phyloP scores from a whole-genome alignment of 2,797 vertebrate genomes.

The Rhinophrynus dorsalis region DNA sequence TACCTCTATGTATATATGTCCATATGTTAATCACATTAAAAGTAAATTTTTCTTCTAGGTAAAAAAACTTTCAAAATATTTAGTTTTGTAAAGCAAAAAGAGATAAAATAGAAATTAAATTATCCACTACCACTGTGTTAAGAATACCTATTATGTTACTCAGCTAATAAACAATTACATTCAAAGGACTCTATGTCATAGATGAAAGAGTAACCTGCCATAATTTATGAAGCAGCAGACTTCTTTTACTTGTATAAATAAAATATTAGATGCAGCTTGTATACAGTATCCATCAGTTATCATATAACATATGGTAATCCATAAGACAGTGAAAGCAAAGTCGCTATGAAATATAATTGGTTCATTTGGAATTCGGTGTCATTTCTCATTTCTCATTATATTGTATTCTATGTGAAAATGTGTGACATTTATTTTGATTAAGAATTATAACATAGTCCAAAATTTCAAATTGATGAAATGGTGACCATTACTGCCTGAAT shows the following conservation, averaged over 20 bases:
- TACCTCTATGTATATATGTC: too few relatives aligned
- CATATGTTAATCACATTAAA: too few relatives aligned
- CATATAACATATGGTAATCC: constrained; percentile 11
- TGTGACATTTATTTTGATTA: neutral
- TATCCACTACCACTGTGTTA: neutral
- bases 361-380: constrained; percentile 3
- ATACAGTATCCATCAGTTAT: neutral
- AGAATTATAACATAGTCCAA: neutral
- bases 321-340: constrained; percentile 2
- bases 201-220: neutral
- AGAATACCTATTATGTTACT: neutral
- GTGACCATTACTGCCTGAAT: neutral
- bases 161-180: neutral
- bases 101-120: too few relatives aligned
- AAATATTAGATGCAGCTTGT: neutral
- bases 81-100: too few relatives aligned
- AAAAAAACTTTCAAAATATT: too few relatives aligned
- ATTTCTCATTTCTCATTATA: constrained; percentile 9
- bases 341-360: constrained; percentile 7
- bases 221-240: neutral
- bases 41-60: too few relatives aligned
- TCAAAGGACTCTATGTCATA: neutral
- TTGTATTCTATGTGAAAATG: constrained; percentile 13
- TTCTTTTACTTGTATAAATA: neutral
- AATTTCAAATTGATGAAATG: constrained; percentile 20